Evolutionary conservation across 2,797 vertebrate genomes (phyloP).

Genomic region (Pipistrellus nathusii): DNA sequence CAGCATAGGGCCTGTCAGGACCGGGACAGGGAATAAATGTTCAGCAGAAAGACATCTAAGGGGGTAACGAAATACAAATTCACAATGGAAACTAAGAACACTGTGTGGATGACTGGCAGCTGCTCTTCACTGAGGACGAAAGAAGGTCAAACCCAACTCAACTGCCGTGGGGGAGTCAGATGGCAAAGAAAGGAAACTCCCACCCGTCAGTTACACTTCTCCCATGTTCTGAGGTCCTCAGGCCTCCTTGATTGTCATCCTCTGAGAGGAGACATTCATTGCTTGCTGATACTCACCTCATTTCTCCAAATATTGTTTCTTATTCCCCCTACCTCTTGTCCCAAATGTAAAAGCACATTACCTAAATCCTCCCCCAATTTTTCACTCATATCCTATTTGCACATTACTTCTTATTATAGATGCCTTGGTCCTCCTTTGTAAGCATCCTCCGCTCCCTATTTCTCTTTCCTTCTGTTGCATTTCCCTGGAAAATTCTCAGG

Average conservation of each 20-base stretch:
- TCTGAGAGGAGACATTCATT: neutral
- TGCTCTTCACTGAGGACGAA: slow-evolving; percentile 64
- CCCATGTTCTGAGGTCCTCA: neutral
- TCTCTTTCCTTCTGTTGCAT: neutral
- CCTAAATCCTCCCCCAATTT: neutral
- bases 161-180: slow-evolving; percentile 10
- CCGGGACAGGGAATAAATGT: neutral
- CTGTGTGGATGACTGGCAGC: slow-evolving; percentile 18
- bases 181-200: neutral
- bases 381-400: neutral
- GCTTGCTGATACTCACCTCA: neutral
- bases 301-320: neutral
- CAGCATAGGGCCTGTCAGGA: neutral
- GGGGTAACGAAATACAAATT: slow-evolving; percentile 35
- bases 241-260: neutral
- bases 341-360: neutral
- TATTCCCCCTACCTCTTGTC: neutral
- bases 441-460: neutral
- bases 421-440: neutral
- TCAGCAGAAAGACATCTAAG: slow-evolving; percentile 24
- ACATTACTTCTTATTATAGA: neutral
- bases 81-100: slow-evolving; percentile 61
- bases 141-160: slow-evolving; percentile 64
- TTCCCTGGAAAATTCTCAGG: neutral
- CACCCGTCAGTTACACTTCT: neutral